Base-by-base conservation (phyloP, 53 echinoderm and acorn worm genomes). In the Temnopleurus reevesii region DNA sequence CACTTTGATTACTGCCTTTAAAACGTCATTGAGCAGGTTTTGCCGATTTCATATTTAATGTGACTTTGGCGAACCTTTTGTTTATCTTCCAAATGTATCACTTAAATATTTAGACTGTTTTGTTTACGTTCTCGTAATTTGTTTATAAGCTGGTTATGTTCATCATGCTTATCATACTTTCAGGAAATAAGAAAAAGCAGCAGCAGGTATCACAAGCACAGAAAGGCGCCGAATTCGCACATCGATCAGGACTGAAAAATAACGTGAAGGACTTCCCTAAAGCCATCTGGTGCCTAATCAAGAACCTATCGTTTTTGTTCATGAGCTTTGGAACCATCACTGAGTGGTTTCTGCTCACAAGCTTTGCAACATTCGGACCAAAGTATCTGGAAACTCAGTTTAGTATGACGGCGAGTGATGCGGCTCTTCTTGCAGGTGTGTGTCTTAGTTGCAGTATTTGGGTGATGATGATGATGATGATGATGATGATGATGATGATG, bases 301-400 rank as follows among this genome's bases (percentile, higher is more conserved):
- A 93, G 87, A 99, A 99, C 51, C 44, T 56, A 15, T 86, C 99
- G 38, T 99, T 92, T 47, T 61, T 94, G 83, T 89, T 93, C 55
- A 85, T 96, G 58, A 94, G 91, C 47, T 54, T 94, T 21, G 91
- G 86, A 4, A 89, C 91, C 15, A 79, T 91, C 21, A 90, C 93
- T 4, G 99, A 94, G 86, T 93, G 90, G 93, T 94, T 99, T 77
- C 96, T 99, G 8, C 65, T 99, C 0, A 86, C 96, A 2, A 93
- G 94, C 54, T 89, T 99, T 19, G 96, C 99, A 23, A 93, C 93
- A 0, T 99, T 99, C 58, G 94, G 95, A 35, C 99, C 99, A 29
- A 99, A 99, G 76, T 96, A 91, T 61, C 81, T 99, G 31, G 99
- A 99, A 60, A 93, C 95, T 0, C 96, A 96, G 91, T 99, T 96